Conservation (phyloP, 2,888 invertebrate genomes). For the Steinernema scapterisci region DNA sequence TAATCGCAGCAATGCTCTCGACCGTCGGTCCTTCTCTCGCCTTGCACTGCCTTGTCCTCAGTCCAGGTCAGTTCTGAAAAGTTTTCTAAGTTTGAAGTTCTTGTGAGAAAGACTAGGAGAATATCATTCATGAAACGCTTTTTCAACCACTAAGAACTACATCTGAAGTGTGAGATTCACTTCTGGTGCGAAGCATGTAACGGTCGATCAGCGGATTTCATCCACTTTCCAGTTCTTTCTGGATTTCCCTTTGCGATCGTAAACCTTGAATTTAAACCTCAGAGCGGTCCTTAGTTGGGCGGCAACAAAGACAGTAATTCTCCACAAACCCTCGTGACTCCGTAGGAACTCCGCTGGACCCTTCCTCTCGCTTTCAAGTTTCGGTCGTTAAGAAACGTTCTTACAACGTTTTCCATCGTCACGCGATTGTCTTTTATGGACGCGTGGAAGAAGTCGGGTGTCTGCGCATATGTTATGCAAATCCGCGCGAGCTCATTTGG, state of each 20-base stretch:
- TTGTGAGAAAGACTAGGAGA: too few species aligned
- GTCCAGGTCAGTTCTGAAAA: not conserved
- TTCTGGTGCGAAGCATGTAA: too few species aligned
- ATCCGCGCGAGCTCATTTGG: slow-evolving; percentile 9
- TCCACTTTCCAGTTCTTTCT: too few species aligned
- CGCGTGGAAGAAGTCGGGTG: slow-evolving; percentile 2
- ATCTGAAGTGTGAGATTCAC: too few species aligned
- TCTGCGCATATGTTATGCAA: not conserved
- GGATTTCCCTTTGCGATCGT: too few species aligned
- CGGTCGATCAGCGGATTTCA: too few species aligned
- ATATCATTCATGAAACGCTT: too few species aligned
- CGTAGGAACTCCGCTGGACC: not conserved
- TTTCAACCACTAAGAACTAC: too few species aligned
- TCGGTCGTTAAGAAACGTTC: slow-evolving; percentile 19
- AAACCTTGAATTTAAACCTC: too few species aligned
- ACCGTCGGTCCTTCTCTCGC: not conserved
- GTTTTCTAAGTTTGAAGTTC: not conserved
- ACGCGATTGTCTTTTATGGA: slow-evolving; percentile 11
- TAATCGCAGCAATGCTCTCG: not conserved
- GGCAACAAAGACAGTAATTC: not conserved
- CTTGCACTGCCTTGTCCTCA: slow-evolving; percentile 29
- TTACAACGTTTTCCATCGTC: not conserved
- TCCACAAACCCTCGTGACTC: not conserved
- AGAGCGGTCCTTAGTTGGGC: too few species aligned
- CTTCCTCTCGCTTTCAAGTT: not conserved